These are phyloP conservation scores for Glossophaga mutica DNA, from an alignment of 2,797 vertebrate species.

Conservation along the genomic window DNA sequence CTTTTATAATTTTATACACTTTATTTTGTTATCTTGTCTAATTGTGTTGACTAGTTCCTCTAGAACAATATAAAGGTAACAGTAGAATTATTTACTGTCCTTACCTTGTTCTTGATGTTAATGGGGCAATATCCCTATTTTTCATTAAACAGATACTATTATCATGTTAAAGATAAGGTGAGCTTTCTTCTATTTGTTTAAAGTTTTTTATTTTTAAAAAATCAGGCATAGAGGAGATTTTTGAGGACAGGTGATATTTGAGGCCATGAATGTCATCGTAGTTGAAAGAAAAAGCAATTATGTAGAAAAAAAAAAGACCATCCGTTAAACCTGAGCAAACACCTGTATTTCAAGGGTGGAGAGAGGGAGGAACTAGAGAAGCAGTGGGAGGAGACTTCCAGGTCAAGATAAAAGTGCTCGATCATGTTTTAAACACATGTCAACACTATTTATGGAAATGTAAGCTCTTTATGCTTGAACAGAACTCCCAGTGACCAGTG, in stretches of 20 bases:
- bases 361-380: background rate
- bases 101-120: background rate
- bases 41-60: background rate
- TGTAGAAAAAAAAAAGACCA: background rate
- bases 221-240: background rate
- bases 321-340: background rate
- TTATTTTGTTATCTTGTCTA: background rate
- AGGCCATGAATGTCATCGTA: background rate
- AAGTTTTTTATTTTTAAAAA: background rate
- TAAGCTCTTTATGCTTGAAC: background rate
- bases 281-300: background rate
- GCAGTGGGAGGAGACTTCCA: background rate
- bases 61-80: background rate
- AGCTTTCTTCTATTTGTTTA: background rate
- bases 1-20: background rate
- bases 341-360: background rate
- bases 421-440: background rate
- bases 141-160: background rate
- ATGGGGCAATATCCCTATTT: background rate
- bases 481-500: background rate
- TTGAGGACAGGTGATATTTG: background rate
- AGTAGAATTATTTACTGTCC: background rate
- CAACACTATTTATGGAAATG: background rate
- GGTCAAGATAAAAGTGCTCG: background rate
- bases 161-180: background rate